A percentile compares a stretch with the other conserved stretches of the same genome.
Evolutionary conservation across 2,888 invertebrate genomes (phyloP).

Genomic region (Microplitis deprimator): DNA sequence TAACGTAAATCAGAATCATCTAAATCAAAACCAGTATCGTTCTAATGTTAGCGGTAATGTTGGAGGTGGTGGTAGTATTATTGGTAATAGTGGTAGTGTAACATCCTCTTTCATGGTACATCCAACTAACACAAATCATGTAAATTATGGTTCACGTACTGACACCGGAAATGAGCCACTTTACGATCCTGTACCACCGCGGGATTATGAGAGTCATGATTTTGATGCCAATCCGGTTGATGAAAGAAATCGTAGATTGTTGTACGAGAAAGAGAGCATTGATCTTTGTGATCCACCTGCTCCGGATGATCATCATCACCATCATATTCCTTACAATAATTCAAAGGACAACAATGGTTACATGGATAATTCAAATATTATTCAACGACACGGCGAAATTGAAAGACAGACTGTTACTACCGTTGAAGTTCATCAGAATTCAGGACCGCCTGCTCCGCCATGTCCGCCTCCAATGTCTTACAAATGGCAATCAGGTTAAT

Average conservation of each 20-base stretch:
- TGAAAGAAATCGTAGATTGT: slow-evolving; percentile 63
- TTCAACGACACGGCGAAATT: slow-evolving; percentile 70
- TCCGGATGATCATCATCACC: slow-evolving; percentile 11
- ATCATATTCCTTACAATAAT: slow-evolving; percentile 20
- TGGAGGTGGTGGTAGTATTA: not conserved
- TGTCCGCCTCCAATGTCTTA: slow-evolving; percentile 64
- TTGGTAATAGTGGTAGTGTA: not conserved
- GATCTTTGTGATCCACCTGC: slow-evolving; percentile 56
- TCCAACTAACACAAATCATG: slow-evolving; percentile 31
- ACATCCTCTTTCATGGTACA: slow-evolving; percentile 4
- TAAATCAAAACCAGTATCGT: slow-evolving; percentile 34
- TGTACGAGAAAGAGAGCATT: slow-evolving; percentile 55
- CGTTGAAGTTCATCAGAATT: slow-evolving; percentile 81
- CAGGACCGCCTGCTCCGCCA: slow-evolving; percentile 67
- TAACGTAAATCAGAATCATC: slow-evolving; percentile 57
- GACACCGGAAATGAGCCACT: slow-evolving; percentile 63
- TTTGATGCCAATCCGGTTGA: slow-evolving; percentile 68
- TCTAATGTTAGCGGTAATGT: slow-evolving; percentile 22
- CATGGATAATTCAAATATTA: slow-evolving; percentile 49
- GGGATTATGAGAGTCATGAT: slow-evolving; percentile 68
- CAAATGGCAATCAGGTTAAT: slow-evolving; percentile 66
- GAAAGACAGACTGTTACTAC: slow-evolving; percentile 78
- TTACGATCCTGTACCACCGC: slow-evolving; percentile 68
- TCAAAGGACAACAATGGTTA: slow-evolving; percentile 59
- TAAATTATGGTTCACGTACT: slow-evolving; percentile 42